Conservation (phyloP, 1,140 invertebrate genomes). For the Zaprionus capensis region DNA sequence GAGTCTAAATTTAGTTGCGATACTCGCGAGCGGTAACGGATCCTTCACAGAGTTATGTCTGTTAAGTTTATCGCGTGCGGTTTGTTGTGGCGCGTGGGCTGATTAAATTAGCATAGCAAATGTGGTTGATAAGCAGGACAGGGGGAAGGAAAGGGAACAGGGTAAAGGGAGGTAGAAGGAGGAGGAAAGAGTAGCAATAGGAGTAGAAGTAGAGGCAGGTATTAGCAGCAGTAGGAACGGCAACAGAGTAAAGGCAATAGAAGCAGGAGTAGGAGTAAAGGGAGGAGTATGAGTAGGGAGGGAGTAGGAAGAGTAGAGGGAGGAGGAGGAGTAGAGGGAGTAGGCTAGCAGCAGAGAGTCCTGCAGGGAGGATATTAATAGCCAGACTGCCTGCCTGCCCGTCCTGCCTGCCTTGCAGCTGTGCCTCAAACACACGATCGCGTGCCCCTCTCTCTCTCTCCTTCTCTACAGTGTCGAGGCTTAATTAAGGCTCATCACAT, state of each 20-base stretch:
- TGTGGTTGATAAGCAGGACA: conserved; percentile 7
- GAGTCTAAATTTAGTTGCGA: conserved; percentile 64
- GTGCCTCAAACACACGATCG: conserved; percentile 21
- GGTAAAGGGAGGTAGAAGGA: not conserved
- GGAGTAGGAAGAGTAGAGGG: too few relatives aligned
- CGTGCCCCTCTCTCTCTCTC: conserved; percentile 21
- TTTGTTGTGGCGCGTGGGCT: conserved; percentile 68
- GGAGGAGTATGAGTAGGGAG: too few relatives aligned
- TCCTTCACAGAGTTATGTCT: conserved; percentile 27
- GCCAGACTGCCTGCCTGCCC: too few relatives aligned
- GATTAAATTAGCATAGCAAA: conserved; percentile 69
- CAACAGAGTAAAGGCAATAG: not conserved
- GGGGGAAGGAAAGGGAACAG: too few relatives aligned
- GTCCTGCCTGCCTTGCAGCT: not conserved
- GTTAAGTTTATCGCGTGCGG: conserved; percentile 67
- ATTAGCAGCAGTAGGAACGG: not conserved
- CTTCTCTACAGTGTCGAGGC: not conserved
- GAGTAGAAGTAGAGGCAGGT: not conserved
- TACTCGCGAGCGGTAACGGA: conserved; percentile 29
- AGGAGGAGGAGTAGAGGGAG: not conserved
- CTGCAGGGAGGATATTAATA: conserved; percentile 17
- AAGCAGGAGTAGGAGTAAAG: not conserved
- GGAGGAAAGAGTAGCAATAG: not conserved
- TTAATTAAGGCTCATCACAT: conserved; percentile 68
- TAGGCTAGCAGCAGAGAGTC: not conserved